Conservation (phyloP, 2,888 invertebrate genomes). For the Schizaphis graminum region DNA sequence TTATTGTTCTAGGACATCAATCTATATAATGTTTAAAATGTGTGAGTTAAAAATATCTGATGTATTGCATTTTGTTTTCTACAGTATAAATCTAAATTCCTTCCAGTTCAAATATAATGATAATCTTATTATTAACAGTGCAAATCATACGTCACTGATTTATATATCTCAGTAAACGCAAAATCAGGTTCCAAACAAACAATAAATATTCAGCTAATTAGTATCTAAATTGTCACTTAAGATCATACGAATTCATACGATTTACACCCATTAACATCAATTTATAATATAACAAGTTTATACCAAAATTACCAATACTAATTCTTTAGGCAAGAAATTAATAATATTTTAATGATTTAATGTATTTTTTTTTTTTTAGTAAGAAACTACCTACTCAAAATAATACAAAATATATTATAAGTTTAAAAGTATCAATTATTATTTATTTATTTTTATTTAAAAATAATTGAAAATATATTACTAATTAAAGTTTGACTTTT, state of each 20-base stretch:
- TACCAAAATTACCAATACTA: neutral
- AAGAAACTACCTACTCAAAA: neutral
- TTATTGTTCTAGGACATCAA: neutral
- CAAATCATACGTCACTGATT: neutral
- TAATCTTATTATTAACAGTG: neutral
- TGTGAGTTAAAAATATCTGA: neutral
- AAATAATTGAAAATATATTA: neutral
- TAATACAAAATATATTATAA: neutral
- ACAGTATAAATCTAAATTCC: neutral
- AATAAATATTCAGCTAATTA: neutral
- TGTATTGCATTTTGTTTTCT: neutral
- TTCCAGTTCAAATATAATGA: neutral
- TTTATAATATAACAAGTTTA: neutral
- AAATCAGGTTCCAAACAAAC: neutral
- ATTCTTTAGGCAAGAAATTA: neutral
- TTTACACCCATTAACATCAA: no score
- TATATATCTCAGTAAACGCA: neutral
- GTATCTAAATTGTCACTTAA: no score
- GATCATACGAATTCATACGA: no score
- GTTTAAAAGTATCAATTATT: neutral
- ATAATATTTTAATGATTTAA: neutral
- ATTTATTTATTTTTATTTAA: neutral
- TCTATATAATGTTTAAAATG: neutral
- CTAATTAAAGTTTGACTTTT: neutral
- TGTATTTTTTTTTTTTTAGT: neutral